Evolutionary conservation across 2,797 vertebrate genomes (phyloP).

Genomic region (Sternotherus odoratus): DNA sequence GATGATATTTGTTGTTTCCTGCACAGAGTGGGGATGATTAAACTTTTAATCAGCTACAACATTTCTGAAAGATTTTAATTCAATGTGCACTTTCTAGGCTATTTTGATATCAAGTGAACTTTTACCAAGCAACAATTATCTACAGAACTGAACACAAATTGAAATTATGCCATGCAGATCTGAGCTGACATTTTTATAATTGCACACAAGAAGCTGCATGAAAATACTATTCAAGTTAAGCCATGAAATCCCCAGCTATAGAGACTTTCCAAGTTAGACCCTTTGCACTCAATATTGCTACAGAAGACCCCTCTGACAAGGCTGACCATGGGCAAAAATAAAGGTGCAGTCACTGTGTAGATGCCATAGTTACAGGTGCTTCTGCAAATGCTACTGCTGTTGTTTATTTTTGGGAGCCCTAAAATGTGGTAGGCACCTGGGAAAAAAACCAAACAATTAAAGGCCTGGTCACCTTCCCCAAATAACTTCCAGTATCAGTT

Average conservation of each 20-base stretch:
- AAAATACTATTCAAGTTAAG: neutral
- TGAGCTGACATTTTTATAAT: slow-evolving; percentile 36
- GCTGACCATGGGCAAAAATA: accelerated
- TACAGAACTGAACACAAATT: neutral
- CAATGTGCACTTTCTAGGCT: slow-evolving; percentile 51
- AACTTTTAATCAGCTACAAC: slow-evolving; percentile 29
- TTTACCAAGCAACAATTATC: slow-evolving; percentile 24
- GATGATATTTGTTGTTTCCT: slow-evolving; percentile 23
- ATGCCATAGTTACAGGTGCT: neutral
- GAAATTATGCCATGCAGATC: slow-evolving; percentile 9
- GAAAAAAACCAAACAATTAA: no score
- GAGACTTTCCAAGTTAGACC: accelerated
- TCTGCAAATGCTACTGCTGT: neutral
- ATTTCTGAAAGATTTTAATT: slow-evolving; percentile 65
- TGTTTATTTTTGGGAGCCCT: neutral
- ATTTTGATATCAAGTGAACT: slow-evolving; percentile 52
- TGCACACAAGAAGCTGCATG: neutral
- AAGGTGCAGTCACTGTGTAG: neutral
- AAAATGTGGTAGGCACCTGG: neutral
- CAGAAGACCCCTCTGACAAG: neutral
- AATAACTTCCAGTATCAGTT: neutral
- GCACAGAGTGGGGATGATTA: slow-evolving; percentile 30
- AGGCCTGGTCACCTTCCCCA: neutral
- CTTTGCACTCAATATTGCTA: neutral
- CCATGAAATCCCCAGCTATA: accelerated